Percentiles rank a stretch among this genome's conserved stretches.
Conservation (phyloP, 2,113 vertebrate genomes). For the Acanthochromis polyacanthus region DNA sequence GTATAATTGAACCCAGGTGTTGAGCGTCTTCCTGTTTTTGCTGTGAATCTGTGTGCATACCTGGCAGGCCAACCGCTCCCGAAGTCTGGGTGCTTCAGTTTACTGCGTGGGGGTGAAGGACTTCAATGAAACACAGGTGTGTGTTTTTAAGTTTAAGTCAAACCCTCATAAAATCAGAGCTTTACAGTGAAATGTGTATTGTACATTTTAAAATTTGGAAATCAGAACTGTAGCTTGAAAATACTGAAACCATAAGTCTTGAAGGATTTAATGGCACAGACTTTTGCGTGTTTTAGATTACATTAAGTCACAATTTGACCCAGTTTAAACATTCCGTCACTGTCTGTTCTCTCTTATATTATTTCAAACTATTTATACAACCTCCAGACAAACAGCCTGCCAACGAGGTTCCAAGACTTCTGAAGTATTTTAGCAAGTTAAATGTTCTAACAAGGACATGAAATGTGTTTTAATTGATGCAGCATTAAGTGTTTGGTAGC, state of each 20-base stretch:
- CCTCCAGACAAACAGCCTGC: neutral
- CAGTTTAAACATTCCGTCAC: neutral
- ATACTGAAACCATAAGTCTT: neutral
- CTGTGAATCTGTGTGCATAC: conserved; percentile 62
- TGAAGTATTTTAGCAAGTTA: neutral
- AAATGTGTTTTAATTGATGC: neutral
- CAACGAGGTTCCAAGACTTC: neutral
- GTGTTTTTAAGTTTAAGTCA: conserved; percentile 23
- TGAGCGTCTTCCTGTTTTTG: conserved; percentile 67
- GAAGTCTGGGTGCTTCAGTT: conserved; percentile 94
- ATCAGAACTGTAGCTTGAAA: conserved; percentile 20
- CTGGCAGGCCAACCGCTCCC: conserved; percentile 93
- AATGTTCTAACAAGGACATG: neutral
- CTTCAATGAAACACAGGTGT: conserved; percentile 99
- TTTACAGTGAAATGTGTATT: neutral
- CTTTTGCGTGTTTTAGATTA: neutral
- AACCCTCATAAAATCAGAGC: neutral
- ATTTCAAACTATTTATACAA: neutral
- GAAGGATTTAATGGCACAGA: neutral
- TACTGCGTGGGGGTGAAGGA: conserved; percentile 99
- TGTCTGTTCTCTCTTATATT: neutral
- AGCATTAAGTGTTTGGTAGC: neutral
- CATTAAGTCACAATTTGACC: neutral
- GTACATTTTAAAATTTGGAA: conserved; percentile 15
- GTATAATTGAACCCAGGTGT: conserved; percentile 68